phyloP scores from a whole-genome alignment of 2,797 vertebrate species.

The Phataginus tricuspis region DNA sequence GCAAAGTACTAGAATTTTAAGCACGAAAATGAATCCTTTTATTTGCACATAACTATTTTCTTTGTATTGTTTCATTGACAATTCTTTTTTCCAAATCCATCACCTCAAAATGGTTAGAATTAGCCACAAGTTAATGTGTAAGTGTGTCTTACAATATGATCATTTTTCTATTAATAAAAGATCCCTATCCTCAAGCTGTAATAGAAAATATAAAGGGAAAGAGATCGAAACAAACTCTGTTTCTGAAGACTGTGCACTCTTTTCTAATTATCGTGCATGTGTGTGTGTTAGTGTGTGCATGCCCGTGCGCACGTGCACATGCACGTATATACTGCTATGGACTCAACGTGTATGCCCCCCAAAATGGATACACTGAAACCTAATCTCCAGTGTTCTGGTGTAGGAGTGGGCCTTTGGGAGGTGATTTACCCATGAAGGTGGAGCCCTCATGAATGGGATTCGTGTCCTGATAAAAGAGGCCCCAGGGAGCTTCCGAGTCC shows the following conservation, averaged over 20 bases:
- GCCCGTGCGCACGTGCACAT: no score
- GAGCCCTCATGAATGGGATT: neutral
- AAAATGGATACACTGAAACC: neutral
- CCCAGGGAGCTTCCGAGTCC: neutral
- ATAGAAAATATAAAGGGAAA: neutral
- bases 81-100: slow-evolving; percentile 34
- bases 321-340: neutral
- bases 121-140: neutral
- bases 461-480: neutral
- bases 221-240: neutral
- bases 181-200: neutral
- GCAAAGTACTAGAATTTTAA: neutral
- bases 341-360: no score
- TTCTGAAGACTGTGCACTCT: slow-evolving; percentile 3
- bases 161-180: slow-evolving; percentile 2
- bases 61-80: neutral
- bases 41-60: neutral
- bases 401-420: neutral
- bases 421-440: neutral
- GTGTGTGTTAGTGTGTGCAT: no score
- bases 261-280: neutral
- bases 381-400: neutral
- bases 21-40: slow-evolving; percentile 8
- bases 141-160: neutral
- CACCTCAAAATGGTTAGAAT: slow-evolving; percentile 28